Percentiles rank a stretch among this genome's conserved stretches.
phyloP scores from a whole-genome alignment of 1,140 invertebrate species.

The Drosophila varians region DNA sequence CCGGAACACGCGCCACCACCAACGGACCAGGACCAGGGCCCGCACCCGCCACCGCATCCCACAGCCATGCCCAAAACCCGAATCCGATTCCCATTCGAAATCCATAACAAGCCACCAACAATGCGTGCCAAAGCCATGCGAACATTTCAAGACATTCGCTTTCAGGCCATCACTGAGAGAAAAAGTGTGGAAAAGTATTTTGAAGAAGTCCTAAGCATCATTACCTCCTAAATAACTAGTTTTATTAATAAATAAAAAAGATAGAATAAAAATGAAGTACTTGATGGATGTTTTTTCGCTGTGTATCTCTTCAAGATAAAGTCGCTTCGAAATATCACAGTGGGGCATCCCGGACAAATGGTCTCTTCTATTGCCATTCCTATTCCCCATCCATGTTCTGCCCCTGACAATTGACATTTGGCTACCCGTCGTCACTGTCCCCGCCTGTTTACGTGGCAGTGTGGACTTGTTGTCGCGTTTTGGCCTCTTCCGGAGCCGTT shows the following conservation, averaged over 20 bases:
- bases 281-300: background rate
- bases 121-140: constrained; percentile 50
- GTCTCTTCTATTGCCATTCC: constrained; percentile 16
- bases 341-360: constrained; percentile 45
- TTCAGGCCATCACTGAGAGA: constrained; percentile 6
- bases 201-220: no score
- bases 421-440: constrained; percentile 45
- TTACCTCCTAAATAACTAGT: no score
- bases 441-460: constrained; percentile 56
- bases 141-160: constrained; percentile 44
- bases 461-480: constrained; percentile 65
- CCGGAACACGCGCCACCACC: constrained; percentile 40
- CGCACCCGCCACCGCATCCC: background rate
- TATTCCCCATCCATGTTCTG: constrained; percentile 19
- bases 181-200: background rate
- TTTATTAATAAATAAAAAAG: no score
- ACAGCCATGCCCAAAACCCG: background rate
- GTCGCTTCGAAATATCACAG: constrained; percentile 34
- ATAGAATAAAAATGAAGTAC: no score
- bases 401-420: constrained; percentile 55
- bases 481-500: constrained; percentile 58
- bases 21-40: constrained; percentile 6
- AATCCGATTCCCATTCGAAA: constrained; percentile 19
- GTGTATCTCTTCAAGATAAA: constrained; percentile 23
- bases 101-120: constrained; percentile 47